These are phyloP conservation scores for Pluvialis apricaria DNA, from an alignment of 2,113 vertebrate genomes.

Conservation along the genomic window DNA sequence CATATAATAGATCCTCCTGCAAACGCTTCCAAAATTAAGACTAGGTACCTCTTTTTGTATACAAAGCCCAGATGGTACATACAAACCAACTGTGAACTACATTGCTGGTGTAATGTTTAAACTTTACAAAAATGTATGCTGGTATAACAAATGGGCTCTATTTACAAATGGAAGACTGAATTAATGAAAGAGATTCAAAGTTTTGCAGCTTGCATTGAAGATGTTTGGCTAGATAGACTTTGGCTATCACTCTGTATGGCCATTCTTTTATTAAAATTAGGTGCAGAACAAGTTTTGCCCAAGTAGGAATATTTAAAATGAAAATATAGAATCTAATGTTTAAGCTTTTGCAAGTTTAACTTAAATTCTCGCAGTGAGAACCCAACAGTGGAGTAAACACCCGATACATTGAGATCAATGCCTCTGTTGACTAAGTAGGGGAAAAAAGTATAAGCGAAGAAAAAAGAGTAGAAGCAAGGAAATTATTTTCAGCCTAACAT, in stretches of 20 bases:
- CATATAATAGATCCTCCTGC: constrained; percentile 3
- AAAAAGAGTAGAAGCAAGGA: neutral
- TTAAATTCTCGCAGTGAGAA: neutral
- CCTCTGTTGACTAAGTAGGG: neutral
- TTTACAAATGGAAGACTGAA: constrained; percentile 2
- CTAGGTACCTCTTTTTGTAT: constrained; percentile 34
- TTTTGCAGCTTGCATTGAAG: neutral
- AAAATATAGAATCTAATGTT: neutral
- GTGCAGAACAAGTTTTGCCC: neutral
- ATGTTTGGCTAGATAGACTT: neutral
- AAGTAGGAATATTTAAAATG: neutral
- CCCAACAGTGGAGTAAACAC: neutral
- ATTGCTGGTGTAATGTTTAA: neutral
- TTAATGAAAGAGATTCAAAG: neutral
- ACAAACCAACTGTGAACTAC: constrained; percentile 26
- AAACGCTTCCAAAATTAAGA: constrained; percentile 42
- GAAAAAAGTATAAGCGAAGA: neutral
- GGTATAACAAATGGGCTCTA: neutral
- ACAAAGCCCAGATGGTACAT: constrained; percentile 47
- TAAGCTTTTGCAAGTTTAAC: neutral
- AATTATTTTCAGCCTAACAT: neutral
- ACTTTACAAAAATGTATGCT: neutral
- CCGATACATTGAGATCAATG: neutral
- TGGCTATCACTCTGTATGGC: neutral
- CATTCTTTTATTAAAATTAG: neutral